Percentiles rank a stretch among this genome's conserved stretches.
Evolutionary conservation across 2,797 vertebrate species (phyloP).

Genomic region (Protosalanx chinensis): DNA sequence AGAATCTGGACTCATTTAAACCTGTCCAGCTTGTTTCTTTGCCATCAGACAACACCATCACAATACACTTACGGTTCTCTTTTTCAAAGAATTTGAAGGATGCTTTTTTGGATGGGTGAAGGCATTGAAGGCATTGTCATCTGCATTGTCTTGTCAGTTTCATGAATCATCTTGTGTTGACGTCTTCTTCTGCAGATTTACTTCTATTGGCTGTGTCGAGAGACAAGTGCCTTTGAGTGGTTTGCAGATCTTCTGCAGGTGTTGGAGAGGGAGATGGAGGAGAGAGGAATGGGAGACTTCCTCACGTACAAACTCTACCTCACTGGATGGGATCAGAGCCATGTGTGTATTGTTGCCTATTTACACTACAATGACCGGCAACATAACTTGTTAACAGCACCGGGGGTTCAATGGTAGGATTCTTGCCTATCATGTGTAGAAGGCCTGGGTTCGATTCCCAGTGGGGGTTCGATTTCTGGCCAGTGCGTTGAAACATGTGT

Average conservation of each 20-base stretch:
- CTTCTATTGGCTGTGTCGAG: conserved; percentile 94
- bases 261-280: conserved; percentile 88
- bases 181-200: conserved; percentile 81
- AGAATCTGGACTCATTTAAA: background rate
- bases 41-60: no score
- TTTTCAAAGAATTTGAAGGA: no score
- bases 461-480: no score
- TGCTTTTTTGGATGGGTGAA: no score
- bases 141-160: conserved; percentile 14
- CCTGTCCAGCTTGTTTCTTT: background rate
- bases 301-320: conserved; percentile 90
- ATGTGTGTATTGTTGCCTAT: conserved; percentile 61
- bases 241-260: conserved; percentile 87
- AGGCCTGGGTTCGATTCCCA: no score
- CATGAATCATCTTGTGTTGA: conserved; percentile 9
- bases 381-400: background rate
- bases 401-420: no score
- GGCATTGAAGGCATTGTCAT: no score
- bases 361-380: background rate
- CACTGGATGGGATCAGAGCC: conserved; percentile 83
- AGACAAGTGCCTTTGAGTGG: conserved; percentile 90
- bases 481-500: no score
- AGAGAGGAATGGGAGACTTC: conserved; percentile 81
- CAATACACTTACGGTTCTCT: no score
- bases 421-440: no score